A percentile compares a stretch with the other conserved stretches of the same genome.
phyloP scores from a whole-genome alignment of 2,888 invertebrate species.

The Parnassius smintheus region DNA sequence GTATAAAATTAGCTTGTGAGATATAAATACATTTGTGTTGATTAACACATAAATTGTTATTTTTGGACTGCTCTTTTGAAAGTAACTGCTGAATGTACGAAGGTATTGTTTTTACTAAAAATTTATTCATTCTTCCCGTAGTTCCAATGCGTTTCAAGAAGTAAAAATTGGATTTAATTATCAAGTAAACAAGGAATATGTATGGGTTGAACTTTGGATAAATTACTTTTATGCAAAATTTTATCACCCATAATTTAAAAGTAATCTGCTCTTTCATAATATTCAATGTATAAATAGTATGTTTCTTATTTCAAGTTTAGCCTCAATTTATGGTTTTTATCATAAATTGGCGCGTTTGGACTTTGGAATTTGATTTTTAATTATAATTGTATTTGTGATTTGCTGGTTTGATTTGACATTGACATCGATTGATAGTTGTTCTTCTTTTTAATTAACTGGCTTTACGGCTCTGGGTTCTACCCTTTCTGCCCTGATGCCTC shows the following conservation, averaged over 20 bases:
- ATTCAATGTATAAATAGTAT: constrained; percentile 27
- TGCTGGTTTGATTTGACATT: too few relatives aligned
- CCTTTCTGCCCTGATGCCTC: too few relatives aligned
- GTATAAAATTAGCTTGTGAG: constrained; percentile 62
- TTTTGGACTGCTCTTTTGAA: constrained; percentile 45
- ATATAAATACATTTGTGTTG: constrained; percentile 65
- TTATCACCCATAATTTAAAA: constrained; percentile 68
- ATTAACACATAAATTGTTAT: constrained; percentile 52
- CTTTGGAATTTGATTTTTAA: too few relatives aligned
- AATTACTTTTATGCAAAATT: constrained; percentile 68
- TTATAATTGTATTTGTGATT: too few relatives aligned
- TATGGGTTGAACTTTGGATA: constrained; percentile 74
- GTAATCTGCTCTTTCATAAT: constrained; percentile 63
- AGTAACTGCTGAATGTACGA: constrained; percentile 45
- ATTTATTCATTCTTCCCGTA: constrained; percentile 50
- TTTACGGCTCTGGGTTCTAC: too few relatives aligned
- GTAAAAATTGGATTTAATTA: constrained; percentile 66
- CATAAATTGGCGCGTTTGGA: too few relatives aligned
- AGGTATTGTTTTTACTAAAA: constrained; percentile 53
- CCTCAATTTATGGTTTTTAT: too few relatives aligned
- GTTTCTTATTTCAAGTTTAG: too few relatives aligned
- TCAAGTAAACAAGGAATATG: constrained; percentile 65
- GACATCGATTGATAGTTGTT: too few relatives aligned
- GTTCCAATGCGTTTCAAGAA: constrained; percentile 40
- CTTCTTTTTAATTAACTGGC: too few relatives aligned